A percentile compares a stretch with the other conserved stretches of the same genome.
Conservation (phyloP, 2,888 invertebrate genomes). For the Troilus luridus region DNA sequence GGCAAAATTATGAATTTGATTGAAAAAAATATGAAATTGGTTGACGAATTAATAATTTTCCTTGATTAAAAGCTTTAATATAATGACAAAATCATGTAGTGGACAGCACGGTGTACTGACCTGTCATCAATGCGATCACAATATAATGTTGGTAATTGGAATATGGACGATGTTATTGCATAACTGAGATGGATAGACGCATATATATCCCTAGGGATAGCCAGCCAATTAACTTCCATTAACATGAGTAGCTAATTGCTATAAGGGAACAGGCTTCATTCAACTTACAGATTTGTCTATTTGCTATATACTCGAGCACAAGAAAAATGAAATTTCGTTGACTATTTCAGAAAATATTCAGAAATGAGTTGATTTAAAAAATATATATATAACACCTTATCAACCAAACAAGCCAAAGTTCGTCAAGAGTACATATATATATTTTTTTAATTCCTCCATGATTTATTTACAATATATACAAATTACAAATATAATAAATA, state of each 20-base stretch:
- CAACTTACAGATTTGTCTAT: not conserved
- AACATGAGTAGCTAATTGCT: not conserved
- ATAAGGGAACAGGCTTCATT: not conserved
- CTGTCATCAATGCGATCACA: not conserved
- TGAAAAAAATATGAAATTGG: no score
- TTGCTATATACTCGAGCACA: not conserved
- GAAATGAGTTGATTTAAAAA: not conserved
- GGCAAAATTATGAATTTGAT: no score
- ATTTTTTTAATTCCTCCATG: no score
- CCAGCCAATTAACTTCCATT: slow-evolving; percentile 14
- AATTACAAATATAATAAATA: no score
- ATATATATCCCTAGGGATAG: not conserved
- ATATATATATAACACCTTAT: not conserved
- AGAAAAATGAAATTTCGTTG: not conserved
- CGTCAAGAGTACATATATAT: no score
- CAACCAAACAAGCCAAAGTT: no score
- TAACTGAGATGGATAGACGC: not conserved
- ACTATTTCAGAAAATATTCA: not conserved
- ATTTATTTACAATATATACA: no score
- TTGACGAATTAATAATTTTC: no score
- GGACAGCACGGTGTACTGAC: no score
- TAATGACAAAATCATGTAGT: not conserved
- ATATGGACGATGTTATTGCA: not conserved
- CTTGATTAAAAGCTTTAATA: no score
- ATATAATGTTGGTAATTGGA: not conserved